Conservation (phyloP, 2,888 invertebrate genomes). For the Chloroclystis v-ata region DNA sequence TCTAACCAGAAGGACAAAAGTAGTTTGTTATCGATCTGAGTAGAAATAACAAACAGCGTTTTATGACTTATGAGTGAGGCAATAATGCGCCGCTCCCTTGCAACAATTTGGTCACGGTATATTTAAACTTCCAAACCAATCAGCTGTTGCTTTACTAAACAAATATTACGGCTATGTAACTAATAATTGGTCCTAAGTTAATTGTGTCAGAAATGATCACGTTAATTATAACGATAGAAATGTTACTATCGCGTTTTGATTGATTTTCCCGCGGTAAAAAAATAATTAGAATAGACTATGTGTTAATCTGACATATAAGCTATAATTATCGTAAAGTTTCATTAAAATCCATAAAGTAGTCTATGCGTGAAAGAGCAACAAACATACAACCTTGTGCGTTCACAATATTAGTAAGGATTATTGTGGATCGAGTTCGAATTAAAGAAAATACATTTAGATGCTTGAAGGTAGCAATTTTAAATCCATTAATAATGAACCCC, state of each 20-base stretch:
- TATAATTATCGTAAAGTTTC: too few species aligned
- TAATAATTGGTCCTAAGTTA: too few species aligned
- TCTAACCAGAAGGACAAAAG: slow-evolving; percentile 28
- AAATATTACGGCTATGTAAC: background rate
- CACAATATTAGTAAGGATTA: too few species aligned
- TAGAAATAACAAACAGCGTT: slow-evolving; percentile 64
- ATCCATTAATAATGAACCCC: slow-evolving; percentile 8
- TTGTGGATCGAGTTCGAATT: background rate
- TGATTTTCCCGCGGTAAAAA: too few species aligned
- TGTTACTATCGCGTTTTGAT: too few species aligned
- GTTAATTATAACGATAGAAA: too few species aligned
- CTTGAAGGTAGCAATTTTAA: background rate
- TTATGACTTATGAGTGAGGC: slow-evolving; percentile 53
- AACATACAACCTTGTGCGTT: too few species aligned
- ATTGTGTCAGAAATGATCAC: too few species aligned
- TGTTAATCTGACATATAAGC: too few species aligned
- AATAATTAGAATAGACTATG: too few species aligned
- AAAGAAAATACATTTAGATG: background rate
- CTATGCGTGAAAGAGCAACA: too few species aligned
- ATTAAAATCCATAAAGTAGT: too few species aligned
- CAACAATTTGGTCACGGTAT: slow-evolving; percentile 31
- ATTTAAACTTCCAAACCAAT: slow-evolving; percentile 26
- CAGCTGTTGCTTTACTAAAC: background rate
- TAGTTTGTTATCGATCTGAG: slow-evolving; percentile 58
- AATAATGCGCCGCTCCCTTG: slow-evolving; percentile 49